A percentile compares a stretch with the other conserved stretches of the same genome.
phyloP scores from a whole-genome alignment of 2,113 vertebrate genomes.

The Oxyura jamaicensis region DNA sequence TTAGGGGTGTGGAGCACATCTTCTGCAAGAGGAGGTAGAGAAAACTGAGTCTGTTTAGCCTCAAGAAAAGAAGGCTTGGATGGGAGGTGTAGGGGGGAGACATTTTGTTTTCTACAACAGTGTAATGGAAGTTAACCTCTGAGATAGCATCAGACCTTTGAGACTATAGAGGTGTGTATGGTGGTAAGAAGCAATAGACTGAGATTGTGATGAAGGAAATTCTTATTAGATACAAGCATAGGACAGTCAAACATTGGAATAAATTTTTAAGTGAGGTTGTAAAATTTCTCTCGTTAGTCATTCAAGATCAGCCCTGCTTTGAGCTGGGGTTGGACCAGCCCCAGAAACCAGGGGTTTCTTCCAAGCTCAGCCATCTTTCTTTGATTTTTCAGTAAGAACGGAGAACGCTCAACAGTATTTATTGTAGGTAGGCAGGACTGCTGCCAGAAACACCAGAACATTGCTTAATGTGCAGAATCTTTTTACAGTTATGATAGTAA shows the following conservation, averaged over 20 bases:
- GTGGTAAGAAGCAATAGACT: not conserved
- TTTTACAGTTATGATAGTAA: not conserved
- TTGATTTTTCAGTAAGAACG: not conserved
- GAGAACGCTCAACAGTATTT: not conserved
- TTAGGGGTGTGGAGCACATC: not conserved
- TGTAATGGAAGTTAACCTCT: not conserved
- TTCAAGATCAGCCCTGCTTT: not conserved
- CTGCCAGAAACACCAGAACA: not conserved
- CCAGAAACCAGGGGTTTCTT: not conserved
- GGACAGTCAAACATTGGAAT: not conserved
- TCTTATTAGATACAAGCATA: not conserved
- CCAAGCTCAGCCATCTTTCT: not conserved
- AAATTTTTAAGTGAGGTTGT: not conserved
- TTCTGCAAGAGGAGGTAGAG: not conserved
- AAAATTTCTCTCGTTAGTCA: not conserved
- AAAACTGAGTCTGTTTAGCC: not conserved
- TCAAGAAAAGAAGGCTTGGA: not conserved
- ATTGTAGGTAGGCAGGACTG: not conserved
- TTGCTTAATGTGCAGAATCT: not conserved
- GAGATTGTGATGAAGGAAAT: not conserved
- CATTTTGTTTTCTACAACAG: not conserved
- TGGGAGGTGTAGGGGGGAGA: not conserved
- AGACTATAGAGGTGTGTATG: not conserved
- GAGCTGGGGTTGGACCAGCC: not conserved
- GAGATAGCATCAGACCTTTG: not conserved